A percentile compares a stretch with the other conserved stretches of the same genome.
Evolutionary conservation across 2,888 invertebrate genomes (phyloP).

Genomic region (Teleogryllus oceanicus): DNA sequence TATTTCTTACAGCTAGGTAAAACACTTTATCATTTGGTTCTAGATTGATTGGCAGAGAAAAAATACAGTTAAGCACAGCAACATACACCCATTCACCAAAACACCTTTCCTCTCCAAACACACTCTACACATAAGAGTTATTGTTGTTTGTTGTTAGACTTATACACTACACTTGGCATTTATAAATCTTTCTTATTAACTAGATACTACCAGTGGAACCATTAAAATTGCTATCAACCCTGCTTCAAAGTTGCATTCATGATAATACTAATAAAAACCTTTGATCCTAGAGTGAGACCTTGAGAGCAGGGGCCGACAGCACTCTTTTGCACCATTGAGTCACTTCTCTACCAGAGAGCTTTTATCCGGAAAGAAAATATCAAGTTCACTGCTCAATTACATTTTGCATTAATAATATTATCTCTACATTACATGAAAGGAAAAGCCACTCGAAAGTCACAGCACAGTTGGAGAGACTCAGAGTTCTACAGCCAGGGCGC

Average conservation of each 20-base stretch:
- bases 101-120: background rate
- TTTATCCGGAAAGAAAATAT: slow-evolving; percentile 20
- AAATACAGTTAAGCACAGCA: slow-evolving; percentile 40
- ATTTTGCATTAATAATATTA: slow-evolving; percentile 46
- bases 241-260: slow-evolving; percentile 25
- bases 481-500: background rate
- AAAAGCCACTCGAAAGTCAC: slow-evolving; percentile 57
- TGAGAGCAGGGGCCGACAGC: background rate
- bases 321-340: slow-evolving; percentile 30
- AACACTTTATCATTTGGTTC: slow-evolving; percentile 39
- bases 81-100: background rate
- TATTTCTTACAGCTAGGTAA: slow-evolving; percentile 37
- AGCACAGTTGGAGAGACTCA: slow-evolving; percentile 38
- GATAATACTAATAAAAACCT: slow-evolving; percentile 1
- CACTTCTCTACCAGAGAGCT: slow-evolving; percentile 27
- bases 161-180: slow-evolving; percentile 38
- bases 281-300: background rate
- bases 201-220: slow-evolving; percentile 20
- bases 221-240: slow-evolving; percentile 24
- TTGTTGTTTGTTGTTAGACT: slow-evolving; percentile 24
- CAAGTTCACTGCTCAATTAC: slow-evolving; percentile 27
- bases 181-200: slow-evolving; percentile 29
- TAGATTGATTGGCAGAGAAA: slow-evolving; percentile 40
- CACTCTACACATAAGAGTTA: background rate
- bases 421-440: slow-evolving; percentile 18